A percentile compares a stretch with the other conserved stretches of the same genome.
Conservation (phyloP, 2,888 invertebrate species). For the Sminthurides aquaticus region DNA sequence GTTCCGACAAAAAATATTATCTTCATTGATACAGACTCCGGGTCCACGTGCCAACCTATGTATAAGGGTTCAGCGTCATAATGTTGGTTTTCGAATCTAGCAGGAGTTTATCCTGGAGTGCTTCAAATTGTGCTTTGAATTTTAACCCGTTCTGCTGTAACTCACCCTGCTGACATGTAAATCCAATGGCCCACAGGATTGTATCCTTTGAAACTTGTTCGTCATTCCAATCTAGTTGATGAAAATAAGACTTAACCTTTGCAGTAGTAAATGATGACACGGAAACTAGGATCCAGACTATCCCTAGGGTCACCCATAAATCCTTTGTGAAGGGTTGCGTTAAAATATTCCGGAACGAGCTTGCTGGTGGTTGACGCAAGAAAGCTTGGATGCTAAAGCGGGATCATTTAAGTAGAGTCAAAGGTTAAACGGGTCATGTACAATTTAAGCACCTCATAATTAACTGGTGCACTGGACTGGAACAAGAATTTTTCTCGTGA, state of each 20-base stretch:
- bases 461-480: no score
- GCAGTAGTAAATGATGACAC: conserved; percentile 5
- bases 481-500: no score
- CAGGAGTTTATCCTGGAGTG: no score
- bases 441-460: not conserved
- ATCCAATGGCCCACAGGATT: conserved; percentile 11
- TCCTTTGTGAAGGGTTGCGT: conserved; percentile 22
- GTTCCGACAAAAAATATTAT: conserved; percentile 17
- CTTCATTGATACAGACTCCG: conserved; percentile 11
- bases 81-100: no score
- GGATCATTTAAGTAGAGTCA: not conserved
- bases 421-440: not conserved
- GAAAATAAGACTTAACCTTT: conserved; percentile 3
- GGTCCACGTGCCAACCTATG: conserved; percentile 15
- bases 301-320: conserved; percentile 25
- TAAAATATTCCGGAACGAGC: conserved; percentile 26
- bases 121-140: no score
- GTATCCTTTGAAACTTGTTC: conserved; percentile 17
- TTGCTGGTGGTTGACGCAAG: conserved; percentile 31
- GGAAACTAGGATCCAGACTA: conserved; percentile 19
- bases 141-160: no score
- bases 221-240: conserved; percentile 6
- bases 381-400: conserved; percentile 25
- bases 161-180: conserved; percentile 19
- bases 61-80: no score